phyloP scores from a whole-genome alignment of 2,797 vertebrate genomes.

The Phalloptychus januarius region DNA sequence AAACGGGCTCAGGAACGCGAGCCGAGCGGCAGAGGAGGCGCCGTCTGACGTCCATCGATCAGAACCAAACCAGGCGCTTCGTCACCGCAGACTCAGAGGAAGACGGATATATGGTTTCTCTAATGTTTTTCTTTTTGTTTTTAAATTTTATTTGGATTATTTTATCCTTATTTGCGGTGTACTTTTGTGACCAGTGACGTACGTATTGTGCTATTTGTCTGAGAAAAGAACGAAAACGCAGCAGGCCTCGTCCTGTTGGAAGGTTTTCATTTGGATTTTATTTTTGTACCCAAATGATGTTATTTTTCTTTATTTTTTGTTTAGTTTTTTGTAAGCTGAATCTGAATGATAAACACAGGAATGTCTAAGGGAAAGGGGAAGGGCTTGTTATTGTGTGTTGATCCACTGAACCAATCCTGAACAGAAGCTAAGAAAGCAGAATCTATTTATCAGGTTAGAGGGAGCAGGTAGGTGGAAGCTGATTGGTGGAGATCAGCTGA shows the following conservation, averaged over 20 bases:
- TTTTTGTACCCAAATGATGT: slow-evolving; percentile 78
- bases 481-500: slow-evolving; percentile 23
- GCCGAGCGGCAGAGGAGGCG: slow-evolving; percentile 19
- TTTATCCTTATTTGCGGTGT: slow-evolving; percentile 73
- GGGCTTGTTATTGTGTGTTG: slow-evolving; percentile 37
- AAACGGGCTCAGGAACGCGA: slow-evolving; percentile 38
- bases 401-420: slow-evolving; percentile 23
- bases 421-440: slow-evolving; percentile 21
- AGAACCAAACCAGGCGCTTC: slow-evolving; percentile 35
- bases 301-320: slow-evolving; percentile 71
- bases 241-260: slow-evolving; percentile 55
- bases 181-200: slow-evolving; percentile 78
- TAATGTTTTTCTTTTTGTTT: slow-evolving; percentile 16
- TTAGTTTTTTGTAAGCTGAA: slow-evolving; percentile 71
- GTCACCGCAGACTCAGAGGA: slow-evolving; percentile 43
- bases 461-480: slow-evolving; percentile 17
- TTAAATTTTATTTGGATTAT: slow-evolving; percentile 14
- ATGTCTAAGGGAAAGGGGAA: slow-evolving; percentile 58
- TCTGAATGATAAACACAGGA: slow-evolving; percentile 67
- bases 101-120: slow-evolving; percentile 54
- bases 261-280: slow-evolving; percentile 82
- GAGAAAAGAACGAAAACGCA: slow-evolving; percentile 45
- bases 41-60: slow-evolving; percentile 36
- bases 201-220: slow-evolving; percentile 74
- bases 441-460: slow-evolving; percentile 54